Conservation (phyloP, 2,797 vertebrate species). For the Leontocebus nigricollis region DNA sequence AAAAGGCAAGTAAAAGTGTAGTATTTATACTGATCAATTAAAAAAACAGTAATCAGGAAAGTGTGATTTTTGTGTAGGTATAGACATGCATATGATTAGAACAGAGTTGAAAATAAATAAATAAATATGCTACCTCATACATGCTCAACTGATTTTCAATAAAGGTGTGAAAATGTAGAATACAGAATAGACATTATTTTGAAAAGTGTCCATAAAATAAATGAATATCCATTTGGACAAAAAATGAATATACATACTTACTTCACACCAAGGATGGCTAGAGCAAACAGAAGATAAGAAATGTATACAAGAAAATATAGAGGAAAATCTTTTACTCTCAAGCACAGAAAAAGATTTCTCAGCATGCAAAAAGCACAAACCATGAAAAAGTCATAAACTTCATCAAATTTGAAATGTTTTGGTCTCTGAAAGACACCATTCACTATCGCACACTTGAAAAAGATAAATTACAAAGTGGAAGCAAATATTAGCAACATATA, state of each 20-base stretch:
- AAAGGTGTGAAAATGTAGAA: not conserved
- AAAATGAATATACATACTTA: not conserved
- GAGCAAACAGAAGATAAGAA: not conserved
- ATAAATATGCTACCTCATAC: not conserved
- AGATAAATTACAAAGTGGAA: not conserved
- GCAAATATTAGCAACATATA: not conserved
- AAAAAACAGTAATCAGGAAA: not conserved
- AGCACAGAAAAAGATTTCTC: not conserved
- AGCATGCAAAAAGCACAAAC: not conserved
- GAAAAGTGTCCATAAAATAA: not conserved
- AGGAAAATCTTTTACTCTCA: not conserved
- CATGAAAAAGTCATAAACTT: not conserved
- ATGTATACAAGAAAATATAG: not conserved
- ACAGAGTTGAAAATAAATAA: not conserved
- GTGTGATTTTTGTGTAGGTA: not conserved
- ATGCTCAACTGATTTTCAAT: not conserved
- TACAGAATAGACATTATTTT: not conserved
- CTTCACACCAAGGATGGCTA: not conserved
- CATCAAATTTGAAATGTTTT: not conserved
- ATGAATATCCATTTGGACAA: not conserved
- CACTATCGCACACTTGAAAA: not conserved
- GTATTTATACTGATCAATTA: not conserved
- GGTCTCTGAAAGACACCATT: not conserved
- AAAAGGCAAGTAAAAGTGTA: not conserved
- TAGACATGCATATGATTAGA: not conserved